Conservation (phyloP, 2,888 invertebrate genomes). For the Eilema caniola region DNA sequence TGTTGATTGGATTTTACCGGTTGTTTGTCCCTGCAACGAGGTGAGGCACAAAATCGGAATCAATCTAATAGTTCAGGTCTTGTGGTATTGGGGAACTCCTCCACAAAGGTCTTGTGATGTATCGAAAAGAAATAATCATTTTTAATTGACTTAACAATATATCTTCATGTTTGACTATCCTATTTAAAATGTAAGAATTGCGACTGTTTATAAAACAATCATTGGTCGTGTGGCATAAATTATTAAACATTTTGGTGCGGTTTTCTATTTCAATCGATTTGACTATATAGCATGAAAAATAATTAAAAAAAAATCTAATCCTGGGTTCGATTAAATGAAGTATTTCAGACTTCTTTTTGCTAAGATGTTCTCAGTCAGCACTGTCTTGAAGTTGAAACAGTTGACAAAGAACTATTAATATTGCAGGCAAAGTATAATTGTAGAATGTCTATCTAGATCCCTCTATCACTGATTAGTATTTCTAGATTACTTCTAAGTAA, state of each 20-base stretch:
- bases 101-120: slow-evolving; percentile 4
- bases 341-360: no score
- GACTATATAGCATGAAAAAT: no score
- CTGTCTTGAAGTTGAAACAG: neutral
- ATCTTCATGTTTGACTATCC: neutral
- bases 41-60: slow-evolving; percentile 36
- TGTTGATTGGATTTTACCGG: slow-evolving; percentile 53
- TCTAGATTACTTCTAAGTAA: no score
- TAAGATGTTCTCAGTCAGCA: no score
- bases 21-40: slow-evolving; percentile 49
- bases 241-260: no score
- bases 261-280: no score
- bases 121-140: neutral
- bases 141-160: neutral
- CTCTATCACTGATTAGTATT: no score
- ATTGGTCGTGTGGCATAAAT: neutral
- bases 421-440: neutral
- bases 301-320: no score
- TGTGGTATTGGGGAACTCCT: slow-evolving; percentile 8
- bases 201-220: neutral
- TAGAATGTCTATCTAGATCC: neutral
- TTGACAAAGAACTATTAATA: neutral
- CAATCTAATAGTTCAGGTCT: slow-evolving; percentile 17
- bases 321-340: no score
- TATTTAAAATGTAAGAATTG: neutral